Evolutionary conservation across 2,888 invertebrate species (phyloP).

Genomic region (Crematogaster levior): DNA sequence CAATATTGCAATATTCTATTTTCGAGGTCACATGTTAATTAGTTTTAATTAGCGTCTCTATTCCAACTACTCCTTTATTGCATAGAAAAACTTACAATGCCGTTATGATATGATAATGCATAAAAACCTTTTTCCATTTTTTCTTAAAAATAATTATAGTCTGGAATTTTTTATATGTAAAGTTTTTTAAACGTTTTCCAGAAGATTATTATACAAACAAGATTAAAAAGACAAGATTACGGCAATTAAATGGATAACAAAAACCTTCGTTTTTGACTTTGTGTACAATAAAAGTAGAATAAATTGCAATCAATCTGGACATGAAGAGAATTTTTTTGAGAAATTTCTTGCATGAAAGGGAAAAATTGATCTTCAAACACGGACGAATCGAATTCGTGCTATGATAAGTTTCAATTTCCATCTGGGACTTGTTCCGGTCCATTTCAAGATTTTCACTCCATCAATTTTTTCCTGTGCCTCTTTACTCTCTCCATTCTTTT

Average conservation of each 20-base stretch:
- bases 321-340: neutral
- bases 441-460: slow-evolving; percentile 61
- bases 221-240: neutral
- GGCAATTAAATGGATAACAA: neutral
- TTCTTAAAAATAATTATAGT: neutral
- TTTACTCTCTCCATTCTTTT: neutral
- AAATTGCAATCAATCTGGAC: neutral
- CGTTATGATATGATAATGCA: neutral
- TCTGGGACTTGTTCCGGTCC: slow-evolving; percentile 55
- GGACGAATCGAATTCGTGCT: neutral
- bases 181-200: neutral
- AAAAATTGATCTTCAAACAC: slow-evolving; percentile 12
- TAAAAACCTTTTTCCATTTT: neutral
- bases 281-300: neutral
- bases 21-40: slow-evolving; percentile 63
- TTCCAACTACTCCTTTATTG: neutral
- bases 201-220: neutral
- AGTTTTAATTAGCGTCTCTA: neutral
- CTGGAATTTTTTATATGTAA: neutral
- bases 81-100: neutral
- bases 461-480: slow-evolving; percentile 5
- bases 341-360: neutral
- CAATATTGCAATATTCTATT: slow-evolving; percentile 57
- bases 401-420: slow-evolving; percentile 72
- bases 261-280: neutral